Percentiles rank a stretch among this genome's conserved stretches.
Evolutionary conservation across 1,140 invertebrate genomes (phyloP).

Genomic region (Daktulosphaira vitifoliae): DNA sequence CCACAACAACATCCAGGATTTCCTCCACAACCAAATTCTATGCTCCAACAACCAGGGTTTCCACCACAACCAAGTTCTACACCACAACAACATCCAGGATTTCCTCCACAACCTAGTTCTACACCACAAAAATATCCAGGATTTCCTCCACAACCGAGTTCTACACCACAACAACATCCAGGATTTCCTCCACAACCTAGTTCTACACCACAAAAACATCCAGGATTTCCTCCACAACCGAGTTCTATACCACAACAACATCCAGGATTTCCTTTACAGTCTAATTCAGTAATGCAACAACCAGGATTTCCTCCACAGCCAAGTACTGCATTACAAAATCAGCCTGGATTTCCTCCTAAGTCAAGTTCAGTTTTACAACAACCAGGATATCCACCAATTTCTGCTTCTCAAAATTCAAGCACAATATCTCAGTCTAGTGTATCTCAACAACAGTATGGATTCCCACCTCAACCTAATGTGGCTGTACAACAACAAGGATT

Average conservation of each 20-base stretch:
- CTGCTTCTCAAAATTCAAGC: constrained; percentile 39
- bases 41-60: not conserved
- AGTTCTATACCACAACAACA: constrained; percentile 40
- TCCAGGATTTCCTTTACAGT: constrained; percentile 39
- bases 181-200: constrained; percentile 15
- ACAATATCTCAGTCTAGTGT: no score
- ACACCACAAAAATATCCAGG: constrained; percentile 34
- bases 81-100: constrained; percentile 31
- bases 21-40: constrained; percentile 11
- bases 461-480: constrained; percentile 35
- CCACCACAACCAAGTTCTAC: constrained; percentile 44
- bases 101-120: constrained; percentile 32
- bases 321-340: not conserved
- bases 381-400: not conserved
- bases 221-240: no score
- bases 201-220: constrained; percentile 39
- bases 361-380: constrained; percentile 1
- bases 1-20: constrained; percentile 4
- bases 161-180: not conserved
- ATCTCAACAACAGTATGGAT: constrained; percentile 33
- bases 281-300: not conserved
- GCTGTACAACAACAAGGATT: constrained; percentile 36
- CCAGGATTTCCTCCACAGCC: constrained; percentile 14
- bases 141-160: constrained; percentile 22
- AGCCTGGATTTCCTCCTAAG: constrained; percentile 7